Evolutionary conservation across 2,113 vertebrate genomes (phyloP), one percentile per base, ranked within the genome.

Genomic region (Sakesphorus luctuosus): DNA sequence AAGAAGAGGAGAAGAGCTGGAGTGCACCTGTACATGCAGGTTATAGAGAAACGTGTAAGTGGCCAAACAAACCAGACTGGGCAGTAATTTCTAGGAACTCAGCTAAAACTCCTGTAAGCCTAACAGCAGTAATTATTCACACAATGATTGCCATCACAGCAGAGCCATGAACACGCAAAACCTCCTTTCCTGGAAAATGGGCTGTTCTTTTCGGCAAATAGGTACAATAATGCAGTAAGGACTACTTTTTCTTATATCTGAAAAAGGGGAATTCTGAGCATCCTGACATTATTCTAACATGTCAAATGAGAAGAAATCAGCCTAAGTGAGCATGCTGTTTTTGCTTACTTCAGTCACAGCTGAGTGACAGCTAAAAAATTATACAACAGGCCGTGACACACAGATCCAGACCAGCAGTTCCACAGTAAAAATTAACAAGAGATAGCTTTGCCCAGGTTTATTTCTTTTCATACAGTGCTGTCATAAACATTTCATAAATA

Each of bases 401-500:
- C 16, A 33, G 44, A 84, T 76, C 55, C 58, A 89, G 87, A 83
- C 81, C 76, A 91, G 82, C 67, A 95, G 87, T 63, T 87, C 61
- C 80, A 61, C 90, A 90, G 90, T 76, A 90, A 63, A 95, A 83
- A 65, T 86, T 56, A 95, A 76, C 63, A 79, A 84, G 46, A 89
- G 92, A 79, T 68, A 89, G 69, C 61, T 92, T 90, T 87, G 75
- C 46, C 26, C 35, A 75, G 55, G 83, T 94, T 96, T 95, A 65
- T 89, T 89, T 81, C 79, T 93, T 79, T 89, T 95, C 73, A 87
- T 79, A 76, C 20, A 81, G 53, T 50, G 76, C 80, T 77, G 62
- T 87, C 92, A 95, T 84, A 96, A 96, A 96, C 92, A 96, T 94
- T 92, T 95, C 53, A 93, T 94, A 96, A 96, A 94, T 95, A 95